These are phyloP conservation scores for Arctopsyche grandis DNA, from an alignment of 1,140 invertebrate species.

Conservation along the genomic window DNA sequence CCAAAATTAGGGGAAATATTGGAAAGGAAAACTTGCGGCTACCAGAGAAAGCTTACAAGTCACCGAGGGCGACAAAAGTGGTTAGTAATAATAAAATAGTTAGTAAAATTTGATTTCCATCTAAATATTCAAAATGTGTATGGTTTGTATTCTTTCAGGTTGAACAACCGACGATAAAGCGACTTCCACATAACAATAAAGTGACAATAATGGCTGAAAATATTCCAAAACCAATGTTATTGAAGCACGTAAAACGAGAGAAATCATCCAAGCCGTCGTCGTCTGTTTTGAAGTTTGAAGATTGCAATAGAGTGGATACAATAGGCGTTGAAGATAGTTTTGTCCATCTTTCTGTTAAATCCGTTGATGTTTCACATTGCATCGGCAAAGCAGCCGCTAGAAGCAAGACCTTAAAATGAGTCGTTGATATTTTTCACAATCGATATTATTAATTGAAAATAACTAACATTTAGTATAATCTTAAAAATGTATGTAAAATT, in stretches of 20 bases:
- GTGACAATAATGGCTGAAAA: slow-evolving; percentile 42
- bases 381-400: slow-evolving; percentile 42
- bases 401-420: slow-evolving; percentile 48
- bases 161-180: slow-evolving; percentile 25
- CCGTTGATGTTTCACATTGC: slow-evolving; percentile 59
- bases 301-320: not conserved
- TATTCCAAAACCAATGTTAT: slow-evolving; percentile 47
- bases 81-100: slow-evolving; percentile 15
- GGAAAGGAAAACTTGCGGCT: slow-evolving; percentile 38
- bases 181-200: slow-evolving; percentile 43
- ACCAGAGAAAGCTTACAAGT: slow-evolving; percentile 49
- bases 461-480: no score
- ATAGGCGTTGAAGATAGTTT: slow-evolving; percentile 57
- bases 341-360: slow-evolving; percentile 59
- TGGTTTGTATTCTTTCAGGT: slow-evolving; percentile 27
- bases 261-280: not conserved
- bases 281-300: not conserved
- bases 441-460: no score
- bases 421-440: not conserved
- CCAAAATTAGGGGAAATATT: slow-evolving; percentile 12
- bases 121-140: not conserved
- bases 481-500: not conserved
- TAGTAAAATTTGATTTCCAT: not conserved
- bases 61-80: slow-evolving; percentile 40
- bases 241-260: slow-evolving; percentile 42